Conservation (phyloP, 2,797 vertebrate genomes). For the Phrynocephalus guinanensis region DNA sequence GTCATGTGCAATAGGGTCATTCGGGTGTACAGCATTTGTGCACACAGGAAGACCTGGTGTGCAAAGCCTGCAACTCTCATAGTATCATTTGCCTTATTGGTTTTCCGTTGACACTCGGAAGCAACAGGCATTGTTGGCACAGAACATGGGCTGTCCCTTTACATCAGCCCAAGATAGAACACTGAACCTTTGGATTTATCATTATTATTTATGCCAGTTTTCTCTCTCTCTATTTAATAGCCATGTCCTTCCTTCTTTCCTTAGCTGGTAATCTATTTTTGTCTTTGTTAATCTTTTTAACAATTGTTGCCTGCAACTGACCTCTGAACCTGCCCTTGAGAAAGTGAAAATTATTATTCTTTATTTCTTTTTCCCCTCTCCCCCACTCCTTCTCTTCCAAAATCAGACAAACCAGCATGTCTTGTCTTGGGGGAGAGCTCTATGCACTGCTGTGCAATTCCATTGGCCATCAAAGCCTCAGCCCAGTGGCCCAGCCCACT, state of each 20-base stretch:
- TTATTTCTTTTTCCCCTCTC: constrained; percentile 5
- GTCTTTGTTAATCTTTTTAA: not conserved
- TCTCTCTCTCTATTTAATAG: constrained; percentile 48
- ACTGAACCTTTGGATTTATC: constrained; percentile 26
- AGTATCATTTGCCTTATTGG: no score
- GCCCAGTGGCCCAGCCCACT: no score
- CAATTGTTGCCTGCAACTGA: constrained; percentile 63
- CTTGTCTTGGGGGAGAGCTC: not conserved
- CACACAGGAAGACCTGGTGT: no score
- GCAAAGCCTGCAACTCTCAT: no score
- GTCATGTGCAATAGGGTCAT: no score
- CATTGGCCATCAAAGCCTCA: not conserved
- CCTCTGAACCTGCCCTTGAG: constrained; percentile 40
- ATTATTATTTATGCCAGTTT: constrained; percentile 52
- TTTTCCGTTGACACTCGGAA: no score
- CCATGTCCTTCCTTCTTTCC: constrained; percentile 25
- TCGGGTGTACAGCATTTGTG: no score
- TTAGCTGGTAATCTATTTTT: constrained; percentile 22
- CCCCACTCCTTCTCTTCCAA: constrained; percentile 20
- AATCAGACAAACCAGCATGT: constrained; percentile 47
- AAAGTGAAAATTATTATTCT: constrained; percentile 34
- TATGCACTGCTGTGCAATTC: not conserved
- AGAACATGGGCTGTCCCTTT: constrained; percentile 25
- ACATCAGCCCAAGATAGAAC: constrained; percentile 31
- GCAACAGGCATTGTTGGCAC: not conserved